Percentiles rank a stretch among this genome's conserved stretches.
Conservation (phyloP, 2,888 invertebrate genomes). For the Philaethria dido region DNA sequence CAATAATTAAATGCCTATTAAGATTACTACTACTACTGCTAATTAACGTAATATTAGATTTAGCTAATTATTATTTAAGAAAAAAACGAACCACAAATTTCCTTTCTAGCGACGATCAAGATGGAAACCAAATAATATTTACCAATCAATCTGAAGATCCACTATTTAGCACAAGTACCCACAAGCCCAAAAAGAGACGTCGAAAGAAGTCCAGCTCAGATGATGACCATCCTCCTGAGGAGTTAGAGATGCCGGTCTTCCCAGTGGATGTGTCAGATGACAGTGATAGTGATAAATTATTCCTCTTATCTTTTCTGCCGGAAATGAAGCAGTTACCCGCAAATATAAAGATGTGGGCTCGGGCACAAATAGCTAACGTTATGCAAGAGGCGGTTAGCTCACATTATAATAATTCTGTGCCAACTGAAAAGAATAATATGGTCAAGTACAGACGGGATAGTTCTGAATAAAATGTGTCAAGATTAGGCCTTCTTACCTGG, state of each 20-base stretch:
- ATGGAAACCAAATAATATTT: conserved; percentile 37
- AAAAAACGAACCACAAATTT: background rate
- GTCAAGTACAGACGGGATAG: conserved; percentile 58
- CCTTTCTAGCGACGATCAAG: conserved; percentile 37
- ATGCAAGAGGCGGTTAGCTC: conserved; percentile 76
- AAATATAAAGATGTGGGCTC: conserved; percentile 77
- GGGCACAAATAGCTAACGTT: conserved; percentile 72
- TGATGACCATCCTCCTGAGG: conserved; percentile 55
- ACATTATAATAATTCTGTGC: conserved; percentile 61
- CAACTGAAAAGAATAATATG: conserved; percentile 51
- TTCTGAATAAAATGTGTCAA: conserved; percentile 46
- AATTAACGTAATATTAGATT: background rate
- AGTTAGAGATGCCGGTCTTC: conserved; percentile 67
- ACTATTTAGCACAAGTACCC: conserved; percentile 22
- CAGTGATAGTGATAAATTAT: conserved; percentile 67
- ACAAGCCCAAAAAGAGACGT: conserved; percentile 51
- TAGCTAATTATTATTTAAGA: too few relatives aligned
- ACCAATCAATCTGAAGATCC: conserved; percentile 32
- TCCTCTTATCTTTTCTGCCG: conserved; percentile 72
- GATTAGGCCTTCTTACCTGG: background rate
- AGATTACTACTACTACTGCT: background rate
- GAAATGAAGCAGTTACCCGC: conserved; percentile 73
- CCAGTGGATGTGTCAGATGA: conserved; percentile 63
- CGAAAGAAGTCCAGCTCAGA: conserved; percentile 51
- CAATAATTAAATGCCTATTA: background rate